These are phyloP conservation scores for Alosa alosa DNA, from an alignment of 2,113 vertebrate species.

Conservation along the genomic window DNA sequence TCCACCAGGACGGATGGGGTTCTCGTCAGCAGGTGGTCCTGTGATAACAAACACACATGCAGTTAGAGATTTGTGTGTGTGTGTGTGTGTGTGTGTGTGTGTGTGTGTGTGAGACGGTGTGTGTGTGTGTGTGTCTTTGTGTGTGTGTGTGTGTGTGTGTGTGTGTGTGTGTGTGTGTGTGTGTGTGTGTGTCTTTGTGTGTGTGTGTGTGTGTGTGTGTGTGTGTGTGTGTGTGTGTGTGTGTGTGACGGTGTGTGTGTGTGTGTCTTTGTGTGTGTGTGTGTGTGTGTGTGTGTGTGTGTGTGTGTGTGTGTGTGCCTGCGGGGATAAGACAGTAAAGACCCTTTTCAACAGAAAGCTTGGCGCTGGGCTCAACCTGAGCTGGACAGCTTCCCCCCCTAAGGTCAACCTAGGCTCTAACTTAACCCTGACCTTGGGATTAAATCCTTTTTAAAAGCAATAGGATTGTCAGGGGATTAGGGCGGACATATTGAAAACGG, in stretches of 20 bases:
- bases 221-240: conserved; percentile 2
- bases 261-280: conserved; percentile 25
- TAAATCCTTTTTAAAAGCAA: conserved; percentile 1
- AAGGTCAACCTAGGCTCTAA: not conserved
- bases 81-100: not conserved
- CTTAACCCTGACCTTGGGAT: not conserved
- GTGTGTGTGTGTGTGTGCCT: not conserved
- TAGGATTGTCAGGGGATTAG: not conserved
- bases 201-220: not conserved
- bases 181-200: too few relatives aligned
- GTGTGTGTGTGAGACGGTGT: not conserved
- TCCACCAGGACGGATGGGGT: conserved; percentile 83
- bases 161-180: too few relatives aligned
- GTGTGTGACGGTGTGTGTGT: not conserved
- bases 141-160: too few relatives aligned
- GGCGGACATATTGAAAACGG: not conserved
- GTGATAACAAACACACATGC: conserved; percentile 39
- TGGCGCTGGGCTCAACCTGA: not conserved
- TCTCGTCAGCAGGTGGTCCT: conserved; percentile 67
- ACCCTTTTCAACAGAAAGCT: not conserved
- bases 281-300: not conserved
- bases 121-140: not conserved
- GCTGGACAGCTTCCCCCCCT: not conserved
- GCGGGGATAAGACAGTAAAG: not conserved
- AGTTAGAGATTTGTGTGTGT: conserved; percentile 58